Base-by-base conservation (phyloP, 1,140 invertebrate genomes). In the Ditylenchus dipsaci region DNA sequence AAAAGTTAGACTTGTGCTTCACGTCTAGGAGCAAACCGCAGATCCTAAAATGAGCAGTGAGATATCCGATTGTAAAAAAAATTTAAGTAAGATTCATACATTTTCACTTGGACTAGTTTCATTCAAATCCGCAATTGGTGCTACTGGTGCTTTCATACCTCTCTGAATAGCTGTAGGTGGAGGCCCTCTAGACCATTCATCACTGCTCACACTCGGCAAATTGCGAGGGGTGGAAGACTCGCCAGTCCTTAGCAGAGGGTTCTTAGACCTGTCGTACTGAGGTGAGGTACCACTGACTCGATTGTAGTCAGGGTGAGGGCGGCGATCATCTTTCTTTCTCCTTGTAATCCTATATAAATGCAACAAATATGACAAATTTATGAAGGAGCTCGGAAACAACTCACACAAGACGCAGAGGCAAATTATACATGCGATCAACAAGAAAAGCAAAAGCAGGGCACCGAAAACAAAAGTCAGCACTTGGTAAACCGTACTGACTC, bases 41-140 rank as follows among this genome's bases (percentile, higher is more conserved):
- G 15, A 8, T 53, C 49, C 49, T 53, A 26, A 53, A 53, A 53
- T 21, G 3, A n/a, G n/a, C n/a, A 7, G 15, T 21, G 3, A 53
- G 3, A 7, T 53, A 26, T 26, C 15, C 15, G n/a, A 26, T 7
- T 21, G 15, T 53, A 53, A 21, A 53, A 53, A 21, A 26, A 53
- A 53, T n/a, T n/a, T n/a, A n/a, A n/a, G n/a, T n/a, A n/a, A n/a
- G n/a, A 53, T 7, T 53, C n/a, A 7, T 53, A 21, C 23, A 26
- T 53, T 53, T 53, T 53, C 49, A 26, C 15, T 53, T 53, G 49
- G 49, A 53, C 49, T 53, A 53, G 49, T 53, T 26, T 53, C 49
- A 53, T 53, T 53, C 23, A 26, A 21, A 53, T 53, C 49, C 3
- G 49, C 49, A 26, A 53, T 53, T 53, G 49, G 49, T 7, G 15